Conservation (phyloP, 2,113 vertebrate species). For the Siniperca knerii region DNA sequence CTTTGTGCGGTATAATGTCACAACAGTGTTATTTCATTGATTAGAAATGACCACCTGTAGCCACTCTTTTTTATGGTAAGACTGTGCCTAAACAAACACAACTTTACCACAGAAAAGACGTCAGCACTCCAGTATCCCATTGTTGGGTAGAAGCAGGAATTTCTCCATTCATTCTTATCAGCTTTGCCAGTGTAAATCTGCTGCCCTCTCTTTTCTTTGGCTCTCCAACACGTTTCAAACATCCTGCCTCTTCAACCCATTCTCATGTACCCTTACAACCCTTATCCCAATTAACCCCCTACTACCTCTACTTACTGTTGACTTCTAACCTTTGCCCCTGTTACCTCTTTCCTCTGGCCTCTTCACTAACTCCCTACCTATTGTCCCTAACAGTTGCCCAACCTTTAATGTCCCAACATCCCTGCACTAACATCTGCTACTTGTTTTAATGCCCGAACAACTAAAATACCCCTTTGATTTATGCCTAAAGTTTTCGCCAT, state of each 20-base stretch:
- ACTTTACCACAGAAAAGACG: background rate
- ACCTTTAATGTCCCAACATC: background rate
- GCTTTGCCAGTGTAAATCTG: conserved; percentile 1
- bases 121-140: background rate
- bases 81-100: conserved; percentile 12
- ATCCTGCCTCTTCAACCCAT: background rate
- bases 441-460: background rate
- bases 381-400: too few relatives aligned
- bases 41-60: background rate
- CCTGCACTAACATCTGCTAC: background rate
- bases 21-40: conserved; percentile 18
- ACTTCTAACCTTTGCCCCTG: too few relatives aligned
- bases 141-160: conserved; percentile 54
- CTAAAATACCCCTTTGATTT: background rate
- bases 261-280: background rate
- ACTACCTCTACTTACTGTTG: background rate
- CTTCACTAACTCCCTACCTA: background rate
- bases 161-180: conserved; percentile 44
- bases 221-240: background rate
- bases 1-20: background rate
- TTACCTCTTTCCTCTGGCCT: background rate
- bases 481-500: background rate
- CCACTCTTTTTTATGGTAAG: too few relatives aligned
- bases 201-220: background rate
- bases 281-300: background rate